Base-by-base conservation (phyloP, 2,888 invertebrate genomes). In the Ceraclea dissimilis region DNA sequence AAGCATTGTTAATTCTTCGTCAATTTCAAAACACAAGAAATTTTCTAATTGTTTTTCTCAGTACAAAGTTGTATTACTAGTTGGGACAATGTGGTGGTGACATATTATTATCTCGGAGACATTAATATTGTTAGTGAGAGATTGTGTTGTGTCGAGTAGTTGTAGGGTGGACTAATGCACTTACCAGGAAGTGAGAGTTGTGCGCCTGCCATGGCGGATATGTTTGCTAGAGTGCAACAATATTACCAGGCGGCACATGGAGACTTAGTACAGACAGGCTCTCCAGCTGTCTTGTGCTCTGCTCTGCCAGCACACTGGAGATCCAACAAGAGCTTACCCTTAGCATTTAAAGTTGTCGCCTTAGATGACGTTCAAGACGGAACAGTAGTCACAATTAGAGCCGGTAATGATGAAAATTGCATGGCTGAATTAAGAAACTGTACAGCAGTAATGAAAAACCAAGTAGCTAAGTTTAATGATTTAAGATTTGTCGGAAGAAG, bases 401-500 rank as follows among this genome's bases (percentile, higher is more conserved):
- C 97, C 56, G 98, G 98, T 34, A 99, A 98, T 73, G 99, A 99
- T 67, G 98, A 99, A 74, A 98, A 98, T 72, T 92, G 84, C 66
- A 93, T 93, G 79, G 97, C 93, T 1, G 98, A 99, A 70, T 73
- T 98, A 65, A 79, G 94, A 65, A 99, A 99, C 71, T 88, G 86
- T 67, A 90, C 91, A 4, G 93, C 98, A 1, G 85, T 93, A 64
- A 93, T 98, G 89, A 96, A 96, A 79, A 94, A 94, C 70, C 93
- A 96, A 73, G 92, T 98, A 64, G 99, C 99, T 33, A 95, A 96
- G 76, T 99, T 99, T 79, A 96, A 95, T 70, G 99, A 99, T 79
- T 82, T 99, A 53, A 81, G 99, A 67, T 99, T 99, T 73, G 96
- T 99, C 54, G 98, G 98, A 5, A 82, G 97, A 58, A 95, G 95